Base-by-base conservation (phyloP, 2,113 vertebrate species). In the Parotia lawesii region DNA sequence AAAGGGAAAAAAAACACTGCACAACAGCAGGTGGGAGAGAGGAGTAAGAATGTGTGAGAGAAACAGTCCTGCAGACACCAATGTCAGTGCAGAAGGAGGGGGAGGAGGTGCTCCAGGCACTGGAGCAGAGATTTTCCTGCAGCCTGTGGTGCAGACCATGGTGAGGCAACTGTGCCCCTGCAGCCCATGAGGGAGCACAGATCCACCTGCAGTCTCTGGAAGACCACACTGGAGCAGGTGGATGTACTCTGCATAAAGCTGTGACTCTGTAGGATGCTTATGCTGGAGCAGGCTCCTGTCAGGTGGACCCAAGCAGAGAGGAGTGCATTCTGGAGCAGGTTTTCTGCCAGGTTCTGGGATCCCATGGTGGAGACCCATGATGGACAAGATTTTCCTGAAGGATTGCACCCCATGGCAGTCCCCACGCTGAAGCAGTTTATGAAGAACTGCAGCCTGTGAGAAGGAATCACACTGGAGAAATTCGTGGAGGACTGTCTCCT, bases 401-500 rank as follows among this genome's bases (percentile, higher is more conserved):
- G 29, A 42, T 17, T 61, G 35, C 8, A 23, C 9, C 0, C 0
- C 10, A 10, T 27, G 11, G 11, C 1, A 35, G 25, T 47, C n/a
- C 17, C 10, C 6, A 13, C 4, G 4, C 17, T 75, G 61, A 53
- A 61, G 21, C 17, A 31, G 25, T 69, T 54, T 40, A 21, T 27
- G 40, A 48, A 27, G 60, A 47, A 16, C 11, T 47, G 6, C 29
- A 67, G 20, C 29, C 54, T 89, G 15, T 23, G 21, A 15, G 22
- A 54, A 89, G 29, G 25, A 67, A 67, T 61, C 47, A 27, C 31
- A 19, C 17, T 35, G n/a, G 61, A 61, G 54, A 75, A 22, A 45
- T 40, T 53, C 0, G 0, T 40, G 45, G 70, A 58, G 29, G 17
- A 27, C 24, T 47, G 28, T 17, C 13, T 47, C 20, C 16, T 29